Evolutionary conservation across 1,140 invertebrate genomes (phyloP), one percentile per base, ranked within the genome.

Genomic region (Cotesia vestalis): DNA sequence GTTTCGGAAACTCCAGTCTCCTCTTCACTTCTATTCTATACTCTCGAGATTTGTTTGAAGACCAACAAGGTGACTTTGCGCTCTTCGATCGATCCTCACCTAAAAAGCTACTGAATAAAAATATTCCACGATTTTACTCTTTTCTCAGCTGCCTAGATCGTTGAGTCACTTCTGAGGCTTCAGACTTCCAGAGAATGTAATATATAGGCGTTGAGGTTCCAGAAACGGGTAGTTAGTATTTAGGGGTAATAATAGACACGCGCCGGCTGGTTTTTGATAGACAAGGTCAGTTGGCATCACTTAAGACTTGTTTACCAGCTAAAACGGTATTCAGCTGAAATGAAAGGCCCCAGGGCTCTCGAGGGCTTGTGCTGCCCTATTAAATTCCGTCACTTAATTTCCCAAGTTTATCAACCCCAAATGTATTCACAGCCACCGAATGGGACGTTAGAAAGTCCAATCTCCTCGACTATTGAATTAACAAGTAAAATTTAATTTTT

Each of bases 251-350:
- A 77, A 77, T 76, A 79, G 71, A 74, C 76, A 78, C 70, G 69
- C 74, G 72, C 68, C 66, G 40, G 73, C 72, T 75, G 62, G 61
- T 74, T 53, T 36, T 72, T 77, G 76, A 77, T 59, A 52, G 75
- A 77, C 76, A 35, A 68, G 75, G 78, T 77, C 78, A 76, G 76
- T 79, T 75, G 74, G 72, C 63, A 68, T 36, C 36, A 72, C 55
- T 68, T 59, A 12, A 34, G 12, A 46, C 40, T 66, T 69, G 12
- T 46, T 51, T 53, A 27, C 27, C 27, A 46, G 40, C 40, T 46
- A 6, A 46, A 46, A 46, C 11, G 11, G 40, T 11, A 46, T 11
- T 46, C 40, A 46, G 40, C 11, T 8, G 40, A 46, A 46, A 46
- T 46, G 11, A 46, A 40, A 46, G 40, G 40, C 40, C 40, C 5